Evolutionary conservation across 2,888 invertebrate species (phyloP).

Genomic region (Tolmerus cingulatus): DNA sequence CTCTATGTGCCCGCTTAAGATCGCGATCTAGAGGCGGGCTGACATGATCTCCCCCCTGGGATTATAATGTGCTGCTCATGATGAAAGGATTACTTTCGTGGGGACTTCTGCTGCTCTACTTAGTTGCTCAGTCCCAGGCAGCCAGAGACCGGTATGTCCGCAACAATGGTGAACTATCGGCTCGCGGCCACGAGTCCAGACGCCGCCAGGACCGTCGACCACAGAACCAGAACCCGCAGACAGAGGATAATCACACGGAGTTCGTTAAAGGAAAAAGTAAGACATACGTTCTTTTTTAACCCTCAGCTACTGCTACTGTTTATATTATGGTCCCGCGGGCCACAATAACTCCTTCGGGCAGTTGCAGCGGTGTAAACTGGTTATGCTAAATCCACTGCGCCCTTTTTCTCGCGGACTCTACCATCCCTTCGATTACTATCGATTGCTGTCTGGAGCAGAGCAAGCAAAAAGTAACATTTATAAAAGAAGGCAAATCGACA

Average conservation of each 20-base stretch:
- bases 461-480: neutral
- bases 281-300: constrained; percentile 57
- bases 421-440: neutral
- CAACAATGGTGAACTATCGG: constrained; percentile 15
- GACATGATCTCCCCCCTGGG: constrained; percentile 24
- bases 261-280: constrained; percentile 83
- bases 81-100: constrained; percentile 56
- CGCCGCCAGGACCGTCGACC: constrained; percentile 56
- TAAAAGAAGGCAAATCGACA: neutral
- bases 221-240: constrained; percentile 55
- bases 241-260: constrained; percentile 66
- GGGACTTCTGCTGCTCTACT: constrained; percentile 56
- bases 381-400: neutral
- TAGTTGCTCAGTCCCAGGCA: constrained; percentile 53
- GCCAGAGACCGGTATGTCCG: constrained; percentile 55
- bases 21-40: neutral
- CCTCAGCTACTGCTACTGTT: neutral
- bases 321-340: neutral
- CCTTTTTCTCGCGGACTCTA: neutral
- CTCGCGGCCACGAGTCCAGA: constrained; percentile 13
- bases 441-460: neutral
- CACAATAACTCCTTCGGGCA: neutral
- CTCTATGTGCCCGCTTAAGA: neutral
- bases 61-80: constrained; percentile 50
- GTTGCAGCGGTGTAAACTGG: neutral